phyloP scores from a whole-genome alignment of 2,888 invertebrate species.

The Steinernema scapterisci region DNA sequence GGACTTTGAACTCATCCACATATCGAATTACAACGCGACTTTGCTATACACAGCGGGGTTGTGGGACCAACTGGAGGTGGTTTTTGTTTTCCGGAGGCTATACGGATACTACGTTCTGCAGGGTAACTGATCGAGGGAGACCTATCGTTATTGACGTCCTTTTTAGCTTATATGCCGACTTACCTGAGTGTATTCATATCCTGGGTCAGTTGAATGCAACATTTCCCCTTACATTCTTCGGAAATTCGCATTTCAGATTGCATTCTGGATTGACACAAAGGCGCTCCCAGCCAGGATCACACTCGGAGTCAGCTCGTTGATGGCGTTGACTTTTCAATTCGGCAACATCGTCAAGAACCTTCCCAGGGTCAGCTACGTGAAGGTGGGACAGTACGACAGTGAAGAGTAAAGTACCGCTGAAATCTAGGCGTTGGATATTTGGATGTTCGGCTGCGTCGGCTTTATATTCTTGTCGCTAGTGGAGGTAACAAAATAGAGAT shows the following conservation, averaged over 20 bases:
- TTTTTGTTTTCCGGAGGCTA: constrained; percentile 63
- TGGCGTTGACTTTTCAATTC: constrained; percentile 66
- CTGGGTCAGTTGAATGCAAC: neutral
- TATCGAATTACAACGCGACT: constrained; percentile 57
- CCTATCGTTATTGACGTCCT: neutral
- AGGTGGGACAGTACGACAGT: constrained; percentile 39
- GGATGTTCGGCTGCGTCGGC: constrained; percentile 67
- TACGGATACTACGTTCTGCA: constrained; percentile 68
- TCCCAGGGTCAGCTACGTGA: constrained; percentile 65
- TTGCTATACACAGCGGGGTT: constrained; percentile 66
- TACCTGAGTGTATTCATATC: constrained; percentile 46
- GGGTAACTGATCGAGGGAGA: neutral
- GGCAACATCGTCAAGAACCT: constrained; percentile 67
- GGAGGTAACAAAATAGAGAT: constrained; percentile 49
- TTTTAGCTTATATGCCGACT: constrained; percentile 67
- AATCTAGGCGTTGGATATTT: constrained; percentile 63
- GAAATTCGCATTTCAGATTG: constrained; percentile 56
- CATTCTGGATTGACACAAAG: constrained; percentile 68
- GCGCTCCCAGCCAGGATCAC: constrained; percentile 67
- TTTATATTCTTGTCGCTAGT: constrained; percentile 66
- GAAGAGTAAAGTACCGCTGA: neutral
- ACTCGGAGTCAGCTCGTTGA: constrained; percentile 60
- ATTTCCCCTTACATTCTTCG: neutral
- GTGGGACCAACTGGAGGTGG: constrained; percentile 67
- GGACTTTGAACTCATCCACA: constrained; percentile 64